Conservation (phyloP, 2,113 vertebrate species). For the Peromyscus maniculatus region DNA sequence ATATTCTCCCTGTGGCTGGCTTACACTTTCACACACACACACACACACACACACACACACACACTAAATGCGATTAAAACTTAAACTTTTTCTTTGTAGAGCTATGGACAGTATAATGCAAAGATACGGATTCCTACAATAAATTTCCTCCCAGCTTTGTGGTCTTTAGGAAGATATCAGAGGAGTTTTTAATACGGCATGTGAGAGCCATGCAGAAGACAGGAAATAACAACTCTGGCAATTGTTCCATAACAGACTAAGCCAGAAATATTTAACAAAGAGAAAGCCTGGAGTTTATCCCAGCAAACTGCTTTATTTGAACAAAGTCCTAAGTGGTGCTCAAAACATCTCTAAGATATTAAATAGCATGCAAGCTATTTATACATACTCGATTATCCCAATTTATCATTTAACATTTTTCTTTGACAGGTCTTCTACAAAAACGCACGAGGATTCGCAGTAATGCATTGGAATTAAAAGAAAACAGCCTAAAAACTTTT, state of each 20-base stretch:
- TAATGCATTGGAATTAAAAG: background rate
- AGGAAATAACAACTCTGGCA: background rate
- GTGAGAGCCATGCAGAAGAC: background rate
- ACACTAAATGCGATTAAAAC: background rate
- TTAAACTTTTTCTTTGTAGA: background rate
- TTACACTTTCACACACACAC: fast-evolving
- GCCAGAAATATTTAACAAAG: constrained; percentile 56
- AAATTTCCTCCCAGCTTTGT: background rate
- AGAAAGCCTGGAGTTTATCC: constrained; percentile 55
- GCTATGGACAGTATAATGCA: too few relatives aligned
- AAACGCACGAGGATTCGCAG: background rate
- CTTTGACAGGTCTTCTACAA: background rate
- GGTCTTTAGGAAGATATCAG: background rate
- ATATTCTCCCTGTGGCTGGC: background rate
- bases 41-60: background rate
- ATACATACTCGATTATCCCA: background rate
- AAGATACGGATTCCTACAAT: background rate
- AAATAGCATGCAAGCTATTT: constrained; percentile 53
- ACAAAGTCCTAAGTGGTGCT: constrained; percentile 59
- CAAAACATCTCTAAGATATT: constrained; percentile 53
- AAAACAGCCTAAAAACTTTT: background rate
- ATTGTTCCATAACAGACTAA: background rate
- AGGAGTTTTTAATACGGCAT: background rate
- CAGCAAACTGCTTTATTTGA: constrained; percentile 61
- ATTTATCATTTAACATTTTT: constrained; percentile 1